Evolutionary conservation across 1,140 invertebrate species (phyloP), one percentile per base, ranked within the genome.

Genomic region (Zelostemma sp.): DNA sequence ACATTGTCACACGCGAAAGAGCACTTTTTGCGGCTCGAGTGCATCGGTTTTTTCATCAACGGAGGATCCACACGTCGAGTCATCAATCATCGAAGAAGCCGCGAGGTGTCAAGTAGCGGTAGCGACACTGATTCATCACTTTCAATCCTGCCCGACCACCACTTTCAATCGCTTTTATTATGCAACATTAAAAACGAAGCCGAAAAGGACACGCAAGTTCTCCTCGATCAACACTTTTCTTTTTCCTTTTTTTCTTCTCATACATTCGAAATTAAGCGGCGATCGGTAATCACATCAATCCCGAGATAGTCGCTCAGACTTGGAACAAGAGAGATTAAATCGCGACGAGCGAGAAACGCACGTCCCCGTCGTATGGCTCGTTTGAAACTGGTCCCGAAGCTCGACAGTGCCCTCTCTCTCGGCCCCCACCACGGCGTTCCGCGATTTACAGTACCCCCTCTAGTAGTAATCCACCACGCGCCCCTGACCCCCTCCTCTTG

Each of bases 351-450:
- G 15, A 19, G 14, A 48, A 15, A 60, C 43, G 58, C 61, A 64
- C 74, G 59, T 68, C 63, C 69, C 62, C 69, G 70, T 74, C 68
- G n/a, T 70, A 65, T 77, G 77, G 77, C 72, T 77, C 79, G 74
- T 77, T 78, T 76, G 68, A 72, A 84, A 85, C 83, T 85, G 77
- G 72, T 79, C 63, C 60, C 75, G 66, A 68, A 57, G 70, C 79
- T 74, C 58, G 72, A 59, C 58, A 69, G 61, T 58, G 63, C 61
- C 71, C 73, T 72, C 75, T 76, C 69, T 74, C 71, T 62, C 58
- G 50, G 53, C 67, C 70, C 68, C 74, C 68, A 53, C 51, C 38
- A 25, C 35, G 15, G 0, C 14, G 35, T 59, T 65, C 54, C 68
- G 67, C 25, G 25, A 69, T 70, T 65, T 70, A 71, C 68, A 59